These are phyloP conservation scores for Orius insidiosus DNA, from an alignment of 1,140 invertebrate genomes.

Conservation along the genomic window DNA sequence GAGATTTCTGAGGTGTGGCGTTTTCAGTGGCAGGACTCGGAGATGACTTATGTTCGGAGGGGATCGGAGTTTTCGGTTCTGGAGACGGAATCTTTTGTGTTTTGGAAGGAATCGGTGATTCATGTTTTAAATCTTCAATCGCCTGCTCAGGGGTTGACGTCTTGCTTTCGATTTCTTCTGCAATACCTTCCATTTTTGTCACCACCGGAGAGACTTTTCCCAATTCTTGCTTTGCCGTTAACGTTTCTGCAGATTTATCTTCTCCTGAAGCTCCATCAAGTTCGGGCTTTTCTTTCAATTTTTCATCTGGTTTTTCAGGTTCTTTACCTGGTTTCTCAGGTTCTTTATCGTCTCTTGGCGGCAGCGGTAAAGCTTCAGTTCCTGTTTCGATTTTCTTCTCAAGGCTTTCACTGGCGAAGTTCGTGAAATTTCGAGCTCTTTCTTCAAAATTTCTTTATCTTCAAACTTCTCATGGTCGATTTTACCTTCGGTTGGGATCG, in stretches of 20 bases:
- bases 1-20: slow-evolving; percentile 15
- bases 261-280: no score
- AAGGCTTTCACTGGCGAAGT: no score
- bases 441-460: no score
- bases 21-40: neutral
- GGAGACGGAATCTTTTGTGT: neutral
- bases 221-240: no score
- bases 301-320: slow-evolving; percentile 11
- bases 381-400: neutral
- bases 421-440: no score
- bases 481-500: no score
- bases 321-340: no score
- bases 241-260: no score
- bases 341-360: slow-evolving; percentile 24
- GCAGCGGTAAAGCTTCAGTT: neutral
- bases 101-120: neutral
- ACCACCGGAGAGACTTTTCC: no score
- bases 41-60: neutral
- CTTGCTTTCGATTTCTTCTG: neutral
- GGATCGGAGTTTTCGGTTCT: neutral
- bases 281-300: neutral
- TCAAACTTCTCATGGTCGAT: no score
- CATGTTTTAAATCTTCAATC: neutral
- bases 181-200: no score
- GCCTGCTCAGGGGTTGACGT: neutral